These are phyloP conservation scores for Colletes latitarsis DNA, from an alignment of 1,140 invertebrate genomes.

Conservation along the genomic window DNA sequence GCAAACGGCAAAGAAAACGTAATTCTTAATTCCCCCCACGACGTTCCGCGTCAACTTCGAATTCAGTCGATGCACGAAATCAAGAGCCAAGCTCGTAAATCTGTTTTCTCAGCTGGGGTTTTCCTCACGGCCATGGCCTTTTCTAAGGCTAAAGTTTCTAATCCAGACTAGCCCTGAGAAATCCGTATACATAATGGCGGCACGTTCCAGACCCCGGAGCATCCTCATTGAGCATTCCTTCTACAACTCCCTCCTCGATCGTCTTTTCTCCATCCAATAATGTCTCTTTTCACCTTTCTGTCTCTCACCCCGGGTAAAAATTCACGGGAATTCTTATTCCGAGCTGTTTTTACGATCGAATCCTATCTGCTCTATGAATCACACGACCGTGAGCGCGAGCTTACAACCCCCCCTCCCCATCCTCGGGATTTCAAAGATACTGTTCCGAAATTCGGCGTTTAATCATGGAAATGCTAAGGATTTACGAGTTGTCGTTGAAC, in stretches of 20 bases:
- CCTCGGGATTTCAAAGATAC: slow-evolving; percentile 13
- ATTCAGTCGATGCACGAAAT: slow-evolving; percentile 20
- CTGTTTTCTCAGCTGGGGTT: slow-evolving; percentile 36
- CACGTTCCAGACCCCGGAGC: slow-evolving; percentile 40
- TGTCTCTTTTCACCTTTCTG: neutral
- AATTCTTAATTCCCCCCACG: neutral
- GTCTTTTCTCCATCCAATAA: neutral
- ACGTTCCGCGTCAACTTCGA: neutral
- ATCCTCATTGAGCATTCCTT: slow-evolving; percentile 64
- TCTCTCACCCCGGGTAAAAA: slow-evolving; percentile 2
- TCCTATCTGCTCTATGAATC: slow-evolving; percentile 43
- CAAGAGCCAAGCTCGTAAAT: slow-evolving; percentile 28
- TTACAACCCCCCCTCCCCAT: slow-evolving; percentile 32
- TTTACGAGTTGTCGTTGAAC: neutral
- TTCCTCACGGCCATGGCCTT: slow-evolving; percentile 40
- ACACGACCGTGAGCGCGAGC: slow-evolving; percentile 38
- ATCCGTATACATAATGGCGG: slow-evolving; percentile 63
- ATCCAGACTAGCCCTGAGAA: slow-evolving; percentile 56
- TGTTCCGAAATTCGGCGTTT: slow-evolving; percentile 25
- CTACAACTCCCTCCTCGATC: slow-evolving; percentile 51
- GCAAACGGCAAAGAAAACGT: too few species aligned
- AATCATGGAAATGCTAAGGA: slow-evolving; percentile 2
- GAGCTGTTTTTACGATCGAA: slow-evolving; percentile 46
- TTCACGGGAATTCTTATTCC: slow-evolving; percentile 23
- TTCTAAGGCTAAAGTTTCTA: slow-evolving; percentile 58